Evolutionary conservation across 1,140 invertebrate species (phyloP).

Genomic region (Bombyx mandarina): DNA sequence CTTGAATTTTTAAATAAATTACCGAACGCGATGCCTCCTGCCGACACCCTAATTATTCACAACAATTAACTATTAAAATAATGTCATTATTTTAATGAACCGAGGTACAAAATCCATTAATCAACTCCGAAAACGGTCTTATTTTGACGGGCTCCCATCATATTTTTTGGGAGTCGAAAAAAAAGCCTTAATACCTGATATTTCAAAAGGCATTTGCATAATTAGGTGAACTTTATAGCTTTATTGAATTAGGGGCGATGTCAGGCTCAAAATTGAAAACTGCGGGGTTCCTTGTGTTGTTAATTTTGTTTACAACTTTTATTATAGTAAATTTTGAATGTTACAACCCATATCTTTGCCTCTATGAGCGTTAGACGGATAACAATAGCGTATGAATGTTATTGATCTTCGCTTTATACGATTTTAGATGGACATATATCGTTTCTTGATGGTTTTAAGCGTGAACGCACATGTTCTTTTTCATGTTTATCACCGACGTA

Average conservation of each 20-base stretch:
- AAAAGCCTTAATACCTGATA: slow-evolving; percentile 56
- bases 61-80: slow-evolving; percentile 38
- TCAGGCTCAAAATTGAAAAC: slow-evolving; percentile 67
- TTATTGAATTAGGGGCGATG: slow-evolving; percentile 70
- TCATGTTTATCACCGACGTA: slow-evolving; percentile 7
- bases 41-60: slow-evolving; percentile 26
- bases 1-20: slow-evolving; percentile 1
- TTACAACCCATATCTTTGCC: slow-evolving; percentile 57
- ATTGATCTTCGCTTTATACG: slow-evolving; percentile 59
- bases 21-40: slow-evolving; percentile 20
- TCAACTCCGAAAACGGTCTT: slow-evolving; percentile 36
- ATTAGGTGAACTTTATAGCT: slow-evolving; percentile 71
- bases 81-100: slow-evolving; percentile 32
- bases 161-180: slow-evolving; percentile 47
- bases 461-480: slow-evolving; percentile 10
- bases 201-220: slow-evolving; percentile 67
- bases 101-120: slow-evolving; percentile 34
- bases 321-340: slow-evolving; percentile 61
- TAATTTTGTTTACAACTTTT: slow-evolving; percentile 70
- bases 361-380: slow-evolving; percentile 54
- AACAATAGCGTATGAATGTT: slow-evolving; percentile 59
- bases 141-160: slow-evolving; percentile 47
- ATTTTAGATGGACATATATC: slow-evolving; percentile 20
- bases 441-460: slow-evolving; percentile 8
- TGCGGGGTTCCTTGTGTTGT: slow-evolving; percentile 62